Base-by-base conservation (phyloP, 2,113 vertebrate genomes). In the Aix galericulata region DNA sequence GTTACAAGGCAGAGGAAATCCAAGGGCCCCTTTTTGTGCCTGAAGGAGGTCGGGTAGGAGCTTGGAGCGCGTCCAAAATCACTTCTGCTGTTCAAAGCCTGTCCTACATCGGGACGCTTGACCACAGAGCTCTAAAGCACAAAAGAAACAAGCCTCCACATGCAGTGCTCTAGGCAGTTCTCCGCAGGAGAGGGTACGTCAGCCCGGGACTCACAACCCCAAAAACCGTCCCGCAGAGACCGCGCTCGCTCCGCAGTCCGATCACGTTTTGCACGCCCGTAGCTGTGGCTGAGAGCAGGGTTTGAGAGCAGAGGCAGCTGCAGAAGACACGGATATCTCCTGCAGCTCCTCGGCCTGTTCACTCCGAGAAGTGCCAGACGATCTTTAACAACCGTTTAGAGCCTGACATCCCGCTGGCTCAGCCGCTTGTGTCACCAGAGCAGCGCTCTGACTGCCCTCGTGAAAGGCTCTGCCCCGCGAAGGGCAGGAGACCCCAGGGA, bases 181-280 rank as follows among this genome's bases (percentile, higher is more conserved):
- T 38, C 67, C 13, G 56, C 67, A 29, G 74, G 72, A 74, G 42
- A 62, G 27, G 11, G 27, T 48, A 68, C 86, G 46, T 22, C 1
- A 1, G 27, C 74, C 58, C 21, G 14, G 55, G 34, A 13, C 59
- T 63, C 53, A 0, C 36, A 77, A 10, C 26, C 52, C 72, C 52
- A 5, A n/a, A 34, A 11, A 11, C 67, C 9, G 16, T 21, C n/a
- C 68, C 36, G n/a, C 68, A 5, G 52, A 21, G 69, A 22, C 21
- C 2, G 2, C 1, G 0, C 77, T 42, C 2, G 1, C n/a, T 67
- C 55, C 68, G 3, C 50, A 44, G 38, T 4, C 90, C 50, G 10
- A 1, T 1, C 22, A 5, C 1, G 2, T n/a, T 38, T 29, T 13
- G 17, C 42, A 10, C 0, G 1, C 6, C 55, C 5, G 17, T 5